A percentile compares a stretch with the other conserved stretches of the same genome.
These are phyloP conservation scores for Arctocebus calabarensis DNA, from an alignment of 2,797 vertebrate genomes.

Conservation along the genomic window DNA sequence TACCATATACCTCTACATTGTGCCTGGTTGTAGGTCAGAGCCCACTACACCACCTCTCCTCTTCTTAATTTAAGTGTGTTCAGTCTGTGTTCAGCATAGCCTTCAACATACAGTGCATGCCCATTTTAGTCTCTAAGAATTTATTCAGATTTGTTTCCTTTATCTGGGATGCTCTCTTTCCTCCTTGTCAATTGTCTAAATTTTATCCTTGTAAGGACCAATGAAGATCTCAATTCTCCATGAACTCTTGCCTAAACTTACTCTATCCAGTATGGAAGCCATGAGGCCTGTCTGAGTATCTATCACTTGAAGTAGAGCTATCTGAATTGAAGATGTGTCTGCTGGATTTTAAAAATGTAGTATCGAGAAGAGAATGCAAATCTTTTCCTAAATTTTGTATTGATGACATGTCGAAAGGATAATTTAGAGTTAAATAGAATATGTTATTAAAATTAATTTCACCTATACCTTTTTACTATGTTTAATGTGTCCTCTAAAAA, in stretches of 20 bases:
- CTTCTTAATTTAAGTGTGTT: too few relatives aligned
- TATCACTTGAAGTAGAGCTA: neutral
- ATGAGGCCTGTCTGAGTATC: neutral
- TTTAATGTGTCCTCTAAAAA: neutral
- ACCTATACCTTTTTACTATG: neutral
- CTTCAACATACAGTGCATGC: neutral
- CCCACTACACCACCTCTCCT: too few relatives aligned
- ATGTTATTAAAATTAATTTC: constrained; percentile 8
- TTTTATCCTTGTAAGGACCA: neutral
- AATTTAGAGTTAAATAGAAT: neutral
- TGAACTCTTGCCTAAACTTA: neutral
- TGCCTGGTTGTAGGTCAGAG: too few relatives aligned
- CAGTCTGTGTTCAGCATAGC: neutral
- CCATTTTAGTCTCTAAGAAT: neutral
- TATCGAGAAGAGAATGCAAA: neutral
- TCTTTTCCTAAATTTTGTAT: neutral
- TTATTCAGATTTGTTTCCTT: neutral
- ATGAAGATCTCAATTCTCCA: neutral
- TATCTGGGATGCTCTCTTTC: neutral
- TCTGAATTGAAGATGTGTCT: neutral
- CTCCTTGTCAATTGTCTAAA: neutral
- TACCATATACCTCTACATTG: too few relatives aligned
- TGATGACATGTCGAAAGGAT: neutral
- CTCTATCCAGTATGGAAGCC: neutral
- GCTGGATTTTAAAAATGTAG: neutral